Evolutionary conservation across 2,888 invertebrate species (phyloP).

Genomic region (Timema podura): DNA sequence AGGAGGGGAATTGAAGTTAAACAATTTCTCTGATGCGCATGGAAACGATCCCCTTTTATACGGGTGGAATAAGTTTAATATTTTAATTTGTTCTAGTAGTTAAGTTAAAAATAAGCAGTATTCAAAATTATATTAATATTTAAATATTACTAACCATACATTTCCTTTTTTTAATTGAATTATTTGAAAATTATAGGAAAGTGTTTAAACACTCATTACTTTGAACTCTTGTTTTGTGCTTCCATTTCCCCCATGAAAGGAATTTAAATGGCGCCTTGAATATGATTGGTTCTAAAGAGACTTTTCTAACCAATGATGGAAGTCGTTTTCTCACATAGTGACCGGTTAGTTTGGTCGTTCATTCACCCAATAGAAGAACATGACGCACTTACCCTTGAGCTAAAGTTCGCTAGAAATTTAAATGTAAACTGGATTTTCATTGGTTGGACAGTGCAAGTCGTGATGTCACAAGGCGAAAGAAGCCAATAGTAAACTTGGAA

Average conservation of each 20-base stretch:
- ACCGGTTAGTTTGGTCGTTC: conserved; percentile 28
- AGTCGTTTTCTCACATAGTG: conserved; percentile 28
- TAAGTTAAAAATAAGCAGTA: neutral
- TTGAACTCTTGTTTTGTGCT: neutral
- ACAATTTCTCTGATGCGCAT: conserved; percentile 12
- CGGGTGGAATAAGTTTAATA: too few relatives aligned
- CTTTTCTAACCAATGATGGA: conserved; percentile 23
- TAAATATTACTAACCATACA: neutral
- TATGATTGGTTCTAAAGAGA: conserved; percentile 25
- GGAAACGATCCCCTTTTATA: neutral
- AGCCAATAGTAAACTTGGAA: conserved; percentile 34
- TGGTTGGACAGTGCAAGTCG: conserved; percentile 31
- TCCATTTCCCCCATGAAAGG: conserved; percentile 24
- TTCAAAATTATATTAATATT: neutral
- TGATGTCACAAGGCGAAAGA: conserved; percentile 35
- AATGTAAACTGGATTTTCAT: conserved; percentile 34
- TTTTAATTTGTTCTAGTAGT: too few relatives aligned
- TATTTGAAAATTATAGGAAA: too few relatives aligned
- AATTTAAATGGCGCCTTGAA: conserved; percentile 28
- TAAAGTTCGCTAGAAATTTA: conserved; percentile 19
- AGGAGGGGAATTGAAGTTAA: conserved; percentile 26
- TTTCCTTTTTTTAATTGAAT: too few relatives aligned
- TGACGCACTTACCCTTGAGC: conserved; percentile 31
- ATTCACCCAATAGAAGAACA: conserved; percentile 32
- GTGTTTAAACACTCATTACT: too few relatives aligned